phyloP scores from a whole-genome alignment of 2,113 vertebrate genomes.

The Talpa occidentalis region DNA sequence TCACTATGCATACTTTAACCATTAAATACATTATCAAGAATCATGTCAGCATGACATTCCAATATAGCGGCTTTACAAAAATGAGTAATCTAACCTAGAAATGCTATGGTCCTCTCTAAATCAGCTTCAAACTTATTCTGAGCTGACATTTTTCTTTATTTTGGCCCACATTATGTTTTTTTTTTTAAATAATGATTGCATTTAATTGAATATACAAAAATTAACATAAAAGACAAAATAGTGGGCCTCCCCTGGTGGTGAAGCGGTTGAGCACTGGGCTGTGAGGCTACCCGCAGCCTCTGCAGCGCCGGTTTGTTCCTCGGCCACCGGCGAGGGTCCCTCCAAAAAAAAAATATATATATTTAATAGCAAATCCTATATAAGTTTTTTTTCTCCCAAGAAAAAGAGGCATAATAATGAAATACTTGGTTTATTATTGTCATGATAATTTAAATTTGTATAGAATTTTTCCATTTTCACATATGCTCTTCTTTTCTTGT shows the following conservation, averaged over 20 bases:
- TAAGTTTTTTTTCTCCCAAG: neutral
- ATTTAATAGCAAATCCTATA: neutral
- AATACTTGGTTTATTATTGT: neutral
- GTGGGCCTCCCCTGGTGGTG: too few relatives aligned
- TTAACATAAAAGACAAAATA: conserved; percentile 10
- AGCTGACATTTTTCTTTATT: neutral
- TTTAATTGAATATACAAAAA: conserved; percentile 23
- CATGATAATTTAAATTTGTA: neutral
- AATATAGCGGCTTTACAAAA: conserved; percentile 50
- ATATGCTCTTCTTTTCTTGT: neutral
- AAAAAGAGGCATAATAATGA: neutral
- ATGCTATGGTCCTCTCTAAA: neutral
- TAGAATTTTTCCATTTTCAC: neutral
- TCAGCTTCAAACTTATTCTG: neutral
- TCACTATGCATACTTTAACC: conserved; percentile 47
- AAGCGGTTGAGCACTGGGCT: too few relatives aligned
- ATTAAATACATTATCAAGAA: conserved; percentile 61
- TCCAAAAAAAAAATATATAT: too few relatives aligned
- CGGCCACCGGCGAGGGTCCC: too few relatives aligned
- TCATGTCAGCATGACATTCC: conserved; percentile 56
- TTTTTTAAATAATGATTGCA: conserved; percentile 20
- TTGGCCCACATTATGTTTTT: conserved; percentile 20
- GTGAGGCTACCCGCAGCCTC: too few relatives aligned
- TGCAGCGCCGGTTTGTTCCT: too few relatives aligned
- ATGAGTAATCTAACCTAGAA: neutral